Percentiles rank a stretch among this genome's conserved stretches.
These are phyloP conservation scores for Pitta sordida DNA, from an alignment of 2,113 vertebrate genomes.

Conservation along the genomic window DNA sequence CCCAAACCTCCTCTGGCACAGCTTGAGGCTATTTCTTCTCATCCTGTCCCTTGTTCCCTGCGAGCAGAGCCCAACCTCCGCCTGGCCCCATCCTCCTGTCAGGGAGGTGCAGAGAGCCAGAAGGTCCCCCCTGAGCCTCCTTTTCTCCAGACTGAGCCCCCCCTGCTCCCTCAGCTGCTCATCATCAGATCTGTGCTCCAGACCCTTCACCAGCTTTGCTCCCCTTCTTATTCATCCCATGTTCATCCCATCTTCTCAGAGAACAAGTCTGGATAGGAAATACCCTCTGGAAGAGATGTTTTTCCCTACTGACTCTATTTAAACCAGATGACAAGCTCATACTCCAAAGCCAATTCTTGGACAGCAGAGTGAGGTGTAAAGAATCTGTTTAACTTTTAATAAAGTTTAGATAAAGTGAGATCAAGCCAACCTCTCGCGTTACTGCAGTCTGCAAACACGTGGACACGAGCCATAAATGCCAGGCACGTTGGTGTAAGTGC, in stretches of 20 bases:
- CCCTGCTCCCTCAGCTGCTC: neutral
- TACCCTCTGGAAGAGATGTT: neutral
- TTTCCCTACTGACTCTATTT: neutral
- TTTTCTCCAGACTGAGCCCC: neutral
- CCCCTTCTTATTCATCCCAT: neutral
- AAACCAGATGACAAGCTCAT: neutral
- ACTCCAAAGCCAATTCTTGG: neutral
- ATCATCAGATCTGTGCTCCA: accelerated
- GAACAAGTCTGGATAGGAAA: neutral
- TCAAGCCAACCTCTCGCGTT: neutral
- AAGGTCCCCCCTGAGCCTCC: neutral
- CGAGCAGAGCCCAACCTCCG: neutral
- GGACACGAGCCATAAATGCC: accelerated
- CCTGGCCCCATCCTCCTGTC: neutral
- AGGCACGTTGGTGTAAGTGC: neutral
- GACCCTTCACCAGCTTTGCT: neutral
- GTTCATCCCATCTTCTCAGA: neutral
- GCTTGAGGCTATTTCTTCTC: neutral
- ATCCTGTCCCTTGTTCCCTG: neutral
- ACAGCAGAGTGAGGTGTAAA: neutral
- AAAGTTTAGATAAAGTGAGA: neutral
- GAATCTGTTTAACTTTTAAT: neutral
- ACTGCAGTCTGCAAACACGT: neutral
- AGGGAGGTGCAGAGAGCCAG: neutral
- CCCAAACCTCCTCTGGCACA: accelerated